phyloP scores from a whole-genome alignment of 2,113 vertebrate genomes.

The Bubo bubo region DNA sequence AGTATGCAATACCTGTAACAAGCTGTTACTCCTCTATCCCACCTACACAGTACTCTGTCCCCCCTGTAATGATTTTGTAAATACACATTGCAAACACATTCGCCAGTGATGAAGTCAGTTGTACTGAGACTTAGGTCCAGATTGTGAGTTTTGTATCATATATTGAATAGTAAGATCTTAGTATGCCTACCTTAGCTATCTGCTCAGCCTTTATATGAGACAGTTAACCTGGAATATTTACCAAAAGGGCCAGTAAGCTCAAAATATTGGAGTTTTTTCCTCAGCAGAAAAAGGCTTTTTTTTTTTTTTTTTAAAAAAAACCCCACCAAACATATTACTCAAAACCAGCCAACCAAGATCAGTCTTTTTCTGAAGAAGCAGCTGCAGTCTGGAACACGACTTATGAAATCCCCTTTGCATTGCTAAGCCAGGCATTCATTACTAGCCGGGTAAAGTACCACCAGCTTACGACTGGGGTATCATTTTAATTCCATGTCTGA shows the following conservation, averaged over 20 bases:
- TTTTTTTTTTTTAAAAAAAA: neutral
- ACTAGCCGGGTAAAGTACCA: neutral
- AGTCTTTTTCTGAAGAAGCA: neutral
- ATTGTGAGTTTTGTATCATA: fast-evolving
- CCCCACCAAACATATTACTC: neutral
- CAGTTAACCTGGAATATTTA: neutral
- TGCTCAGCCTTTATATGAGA: neutral
- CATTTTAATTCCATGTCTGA: neutral
- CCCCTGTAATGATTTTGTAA: neutral
- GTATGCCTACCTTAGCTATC: fast-evolving
- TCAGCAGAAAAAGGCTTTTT: neutral
- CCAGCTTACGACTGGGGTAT: fast-evolving
- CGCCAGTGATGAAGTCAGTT: neutral
- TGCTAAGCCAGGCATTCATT: neutral
- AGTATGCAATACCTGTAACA: neutral
- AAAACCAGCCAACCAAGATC: neutral
- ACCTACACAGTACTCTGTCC: neutral
- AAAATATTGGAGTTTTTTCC: fast-evolving
- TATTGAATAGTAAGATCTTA: too few relatives aligned
- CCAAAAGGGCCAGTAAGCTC: neutral
- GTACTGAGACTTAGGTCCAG: neutral
- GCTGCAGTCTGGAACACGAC: neutral
- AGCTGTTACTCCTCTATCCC: constrained; percentile 13
- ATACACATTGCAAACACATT: neutral
- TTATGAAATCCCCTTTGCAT: fast-evolving